A percentile compares a stretch with the other conserved stretches of the same genome.
Evolutionary conservation across 2,797 vertebrate genomes (phyloP).

Genomic region (Labeo calbasu): DNA sequence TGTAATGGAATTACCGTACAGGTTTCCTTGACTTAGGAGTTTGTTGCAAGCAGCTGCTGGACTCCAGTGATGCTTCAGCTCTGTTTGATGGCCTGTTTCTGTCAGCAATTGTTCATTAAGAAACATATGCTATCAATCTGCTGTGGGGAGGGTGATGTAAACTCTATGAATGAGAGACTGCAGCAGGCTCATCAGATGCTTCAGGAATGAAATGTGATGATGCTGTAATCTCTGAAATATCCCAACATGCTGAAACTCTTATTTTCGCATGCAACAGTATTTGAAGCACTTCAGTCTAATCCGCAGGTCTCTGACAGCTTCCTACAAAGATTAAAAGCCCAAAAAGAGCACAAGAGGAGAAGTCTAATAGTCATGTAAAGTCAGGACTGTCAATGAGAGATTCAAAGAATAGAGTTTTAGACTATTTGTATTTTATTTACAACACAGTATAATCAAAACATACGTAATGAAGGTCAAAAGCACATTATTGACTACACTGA

Average conservation of each 20-base stretch:
- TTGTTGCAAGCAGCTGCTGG: neutral
- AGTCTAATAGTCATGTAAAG: neutral
- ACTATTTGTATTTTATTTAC: too few relatives aligned
- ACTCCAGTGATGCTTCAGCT: neutral
- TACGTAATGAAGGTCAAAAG: too few relatives aligned
- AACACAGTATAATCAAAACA: too few relatives aligned
- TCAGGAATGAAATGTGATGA: slow-evolving; percentile 6
- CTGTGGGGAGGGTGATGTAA: slow-evolving; percentile 49
- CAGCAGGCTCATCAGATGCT: slow-evolving; percentile 41
- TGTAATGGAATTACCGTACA: neutral
- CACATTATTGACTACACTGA: too few relatives aligned
- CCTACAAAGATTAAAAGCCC: neutral
- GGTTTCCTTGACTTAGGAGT: neutral
- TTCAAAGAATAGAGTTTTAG: too few relatives aligned
- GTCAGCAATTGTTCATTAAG: slow-evolving; percentile 38
- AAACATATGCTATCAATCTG: slow-evolving; percentile 67
- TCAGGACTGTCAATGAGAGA: too few relatives aligned
- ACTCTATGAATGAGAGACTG: slow-evolving; percentile 53
- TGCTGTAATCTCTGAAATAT: neutral
- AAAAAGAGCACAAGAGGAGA: neutral
- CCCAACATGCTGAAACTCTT: slow-evolving; percentile 48
- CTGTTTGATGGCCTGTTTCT: slow-evolving; percentile 24
- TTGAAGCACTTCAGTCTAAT: slow-evolving; percentile 11
- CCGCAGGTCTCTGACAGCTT: neutral
- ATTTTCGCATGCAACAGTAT: slow-evolving; percentile 12